phyloP scores from a whole-genome alignment of 1,140 invertebrate species.

The Laupala kohalensis region DNA sequence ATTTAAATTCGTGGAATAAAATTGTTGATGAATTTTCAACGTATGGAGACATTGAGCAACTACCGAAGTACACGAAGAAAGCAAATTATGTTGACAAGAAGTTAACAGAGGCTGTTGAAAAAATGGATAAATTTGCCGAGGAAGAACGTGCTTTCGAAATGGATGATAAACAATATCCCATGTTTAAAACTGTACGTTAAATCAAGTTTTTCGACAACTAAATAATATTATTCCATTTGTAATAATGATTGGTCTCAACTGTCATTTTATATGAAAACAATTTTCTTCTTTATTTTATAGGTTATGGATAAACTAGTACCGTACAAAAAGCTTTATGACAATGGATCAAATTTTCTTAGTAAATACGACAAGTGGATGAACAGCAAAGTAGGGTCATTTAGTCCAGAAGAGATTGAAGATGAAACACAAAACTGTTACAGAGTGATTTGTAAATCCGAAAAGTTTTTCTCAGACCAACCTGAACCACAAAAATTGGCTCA shows the following conservation, averaged over 20 bases:
- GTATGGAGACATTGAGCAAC: slow-evolving; percentile 76
- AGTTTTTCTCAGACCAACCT: slow-evolving; percentile 60
- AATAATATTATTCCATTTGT: no score
- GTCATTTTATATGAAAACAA: no score
- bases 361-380: slow-evolving; percentile 75
- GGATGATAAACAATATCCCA: slow-evolving; percentile 79
- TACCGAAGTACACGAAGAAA: slow-evolving; percentile 72
- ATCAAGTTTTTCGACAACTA: no score
- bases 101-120: slow-evolving; percentile 53
- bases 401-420: slow-evolving; percentile 78
- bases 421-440: slow-evolving; percentile 70
- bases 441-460: slow-evolving; percentile 77
- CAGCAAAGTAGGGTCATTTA: slow-evolving; percentile 65
- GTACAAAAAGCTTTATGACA: slow-evolving; percentile 81
- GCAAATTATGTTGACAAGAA: slow-evolving; percentile 60
- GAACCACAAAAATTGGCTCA: slow-evolving; percentile 45
- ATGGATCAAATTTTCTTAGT: slow-evolving; percentile 68
- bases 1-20: slow-evolving; percentile 64
- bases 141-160: slow-evolving; percentile 84
- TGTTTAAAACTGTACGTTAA: slow-evolving; percentile 45
- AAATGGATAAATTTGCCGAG: slow-evolving; percentile 79
- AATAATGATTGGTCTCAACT: no score
- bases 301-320: slow-evolving; percentile 58
- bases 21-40: slow-evolving; percentile 77
- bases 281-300: slow-evolving; percentile 14